phyloP scores from a whole-genome alignment of 1,140 invertebrate genomes.

The Sycophaga agraensis region DNA sequence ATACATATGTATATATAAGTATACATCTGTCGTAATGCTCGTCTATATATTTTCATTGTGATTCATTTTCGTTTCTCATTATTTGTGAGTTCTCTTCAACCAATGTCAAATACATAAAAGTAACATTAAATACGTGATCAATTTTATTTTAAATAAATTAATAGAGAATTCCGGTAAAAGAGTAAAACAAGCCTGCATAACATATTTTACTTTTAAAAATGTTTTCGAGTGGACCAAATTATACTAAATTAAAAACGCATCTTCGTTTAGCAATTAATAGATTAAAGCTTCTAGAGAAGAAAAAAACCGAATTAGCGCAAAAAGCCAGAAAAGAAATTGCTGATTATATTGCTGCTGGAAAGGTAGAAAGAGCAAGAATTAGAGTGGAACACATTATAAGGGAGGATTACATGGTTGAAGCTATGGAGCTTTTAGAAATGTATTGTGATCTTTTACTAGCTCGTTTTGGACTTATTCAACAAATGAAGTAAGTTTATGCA shows the following conservation, averaged over 20 bases:
- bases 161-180: neutral
- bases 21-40: neutral
- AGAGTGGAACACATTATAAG: slow-evolving; percentile 97
- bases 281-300: slow-evolving; percentile 94
- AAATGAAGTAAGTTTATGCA: slow-evolving; percentile 83
- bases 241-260: slow-evolving; percentile 96
- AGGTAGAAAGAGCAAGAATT: slow-evolving; percentile 92
- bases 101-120: neutral
- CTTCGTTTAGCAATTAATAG: slow-evolving; percentile 88
- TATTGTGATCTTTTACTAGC: slow-evolving; percentile 98
- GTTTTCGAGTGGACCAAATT: slow-evolving; percentile 87
- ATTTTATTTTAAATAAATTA: neutral
- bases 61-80: slow-evolving; percentile 15
- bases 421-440: slow-evolving; percentile 99
- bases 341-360: slow-evolving; percentile 88
- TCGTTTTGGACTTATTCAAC: slow-evolving; percentile 93
- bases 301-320: slow-evolving; percentile 94
- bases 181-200: neutral
- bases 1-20: neutral
- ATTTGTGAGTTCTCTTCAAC: neutral
- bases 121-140: neutral
- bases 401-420: slow-evolving; percentile 98
- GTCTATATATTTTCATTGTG: slow-evolving; percentile 10
- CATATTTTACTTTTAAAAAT: slow-evolving; percentile 56
- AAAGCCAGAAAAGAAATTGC: slow-evolving; percentile 98